These are phyloP conservation scores for Boloria euphrosyne DNA, from an alignment of 2,888 invertebrate species.

Conservation along the genomic window DNA sequence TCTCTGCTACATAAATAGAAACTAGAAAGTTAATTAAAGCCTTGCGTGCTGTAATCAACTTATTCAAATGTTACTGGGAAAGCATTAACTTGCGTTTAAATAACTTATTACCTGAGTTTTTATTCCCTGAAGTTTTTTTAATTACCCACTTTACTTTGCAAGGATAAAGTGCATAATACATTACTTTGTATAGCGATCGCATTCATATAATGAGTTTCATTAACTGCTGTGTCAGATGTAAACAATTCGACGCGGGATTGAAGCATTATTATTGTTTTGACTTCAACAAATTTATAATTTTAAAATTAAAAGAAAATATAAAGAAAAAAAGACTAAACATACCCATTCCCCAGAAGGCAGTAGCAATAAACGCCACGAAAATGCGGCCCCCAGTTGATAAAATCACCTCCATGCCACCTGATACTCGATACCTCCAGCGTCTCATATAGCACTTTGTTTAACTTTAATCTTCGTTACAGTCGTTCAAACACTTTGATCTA, in stretches of 20 bases:
- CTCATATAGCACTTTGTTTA: slow-evolving; percentile 47
- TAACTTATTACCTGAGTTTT: slow-evolving; percentile 9
- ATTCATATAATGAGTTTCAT: too few relatives aligned
- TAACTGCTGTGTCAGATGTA: too few relatives aligned
- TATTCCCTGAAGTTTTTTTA: slow-evolving; percentile 5
- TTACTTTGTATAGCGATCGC: background rate
- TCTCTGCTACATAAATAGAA: background rate
- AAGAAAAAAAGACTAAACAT: slow-evolving; percentile 46
- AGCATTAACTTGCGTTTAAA: slow-evolving; percentile 12
- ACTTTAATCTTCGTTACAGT: slow-evolving; percentile 42
- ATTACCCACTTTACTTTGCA: background rate
- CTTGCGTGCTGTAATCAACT: slow-evolving; percentile 13
- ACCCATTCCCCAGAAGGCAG: slow-evolving; percentile 77
- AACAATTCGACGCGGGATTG: too few relatives aligned
- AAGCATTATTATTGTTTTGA: too few relatives aligned
- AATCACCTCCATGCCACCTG: slow-evolving; percentile 69
- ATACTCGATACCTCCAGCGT: slow-evolving; percentile 48
- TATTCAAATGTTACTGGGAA: slow-evolving; percentile 14
- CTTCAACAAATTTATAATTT: too few relatives aligned
- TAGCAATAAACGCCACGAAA: slow-evolving; percentile 74
- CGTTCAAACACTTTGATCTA: slow-evolving; percentile 39
- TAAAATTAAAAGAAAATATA: background rate
- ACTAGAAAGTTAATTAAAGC: slow-evolving; percentile 10
- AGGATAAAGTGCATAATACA: background rate
- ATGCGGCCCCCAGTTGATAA: slow-evolving; percentile 69